A percentile compares a stretch with the other conserved stretches of the same genome.
Conservation (phyloP, 2,888 invertebrate species). For the Megastigmus dorsalis region DNA sequence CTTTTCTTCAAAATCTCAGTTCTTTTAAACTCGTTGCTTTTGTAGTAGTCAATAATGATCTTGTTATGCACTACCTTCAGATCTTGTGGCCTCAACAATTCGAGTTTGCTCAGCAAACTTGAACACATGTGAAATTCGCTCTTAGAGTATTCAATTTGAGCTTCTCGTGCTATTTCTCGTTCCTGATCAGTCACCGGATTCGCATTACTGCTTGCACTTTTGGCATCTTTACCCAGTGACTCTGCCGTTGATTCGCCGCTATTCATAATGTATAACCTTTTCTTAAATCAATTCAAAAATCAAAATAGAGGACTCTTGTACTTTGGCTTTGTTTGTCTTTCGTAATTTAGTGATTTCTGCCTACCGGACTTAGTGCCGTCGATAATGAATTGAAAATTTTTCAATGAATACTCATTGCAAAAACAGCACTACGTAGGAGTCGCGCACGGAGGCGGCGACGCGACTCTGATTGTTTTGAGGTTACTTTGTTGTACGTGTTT, state of each 20-base stretch:
- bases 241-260: conserved; percentile 6
- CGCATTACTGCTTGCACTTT: neutral
- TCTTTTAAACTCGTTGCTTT: conserved; percentile 83
- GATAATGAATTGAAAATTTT: too few species aligned
- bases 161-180: conserved; percentile 78
- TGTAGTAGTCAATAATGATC: conserved; percentile 85
- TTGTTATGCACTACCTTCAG: conserved; percentile 88
- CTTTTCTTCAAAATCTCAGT: conserved; percentile 83
- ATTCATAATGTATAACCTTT: conserved; percentile 10
- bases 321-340: neutral
- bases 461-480: too few species aligned
- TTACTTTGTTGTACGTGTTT: too few species aligned
- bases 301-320: neutral
- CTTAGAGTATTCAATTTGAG: conserved; percentile 79
- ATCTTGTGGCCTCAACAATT: conserved; percentile 79
- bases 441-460: too few species aligned
- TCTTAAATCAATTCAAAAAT: neutral
- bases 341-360: too few species aligned
- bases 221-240: neutral
- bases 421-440: too few species aligned
- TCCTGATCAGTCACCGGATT: conserved; percentile 74
- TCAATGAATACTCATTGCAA: too few species aligned
- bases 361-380: too few species aligned
- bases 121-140: conserved; percentile 80
- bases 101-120: conserved; percentile 80